phyloP scores from a whole-genome alignment of 2,113 vertebrate species.

The Lontra canadensis region DNA sequence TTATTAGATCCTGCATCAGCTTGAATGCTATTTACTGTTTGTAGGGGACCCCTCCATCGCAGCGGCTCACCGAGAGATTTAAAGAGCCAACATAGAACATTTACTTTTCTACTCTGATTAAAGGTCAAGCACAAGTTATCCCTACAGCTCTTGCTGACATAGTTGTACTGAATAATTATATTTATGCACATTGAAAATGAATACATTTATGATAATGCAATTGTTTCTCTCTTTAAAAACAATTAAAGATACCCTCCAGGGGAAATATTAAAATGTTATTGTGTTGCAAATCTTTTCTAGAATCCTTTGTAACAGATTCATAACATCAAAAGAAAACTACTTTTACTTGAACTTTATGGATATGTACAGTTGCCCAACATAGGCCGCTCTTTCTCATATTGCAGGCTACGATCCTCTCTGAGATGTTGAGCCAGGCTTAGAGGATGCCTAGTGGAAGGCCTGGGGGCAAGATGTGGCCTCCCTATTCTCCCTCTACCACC shows the following conservation, averaged over 20 bases:
- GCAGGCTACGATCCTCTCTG: background rate
- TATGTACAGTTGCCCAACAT: too few relatives aligned
- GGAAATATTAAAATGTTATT: conserved; percentile 6
- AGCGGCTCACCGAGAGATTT: background rate
- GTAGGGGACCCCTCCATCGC: background rate
- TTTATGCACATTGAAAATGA: conserved; percentile 9
- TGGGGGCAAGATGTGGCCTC: rapidly evolving
- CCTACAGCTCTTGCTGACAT: conserved; percentile 7
- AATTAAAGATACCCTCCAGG: conserved; percentile 21
- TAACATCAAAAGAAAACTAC: conserved; percentile 21
- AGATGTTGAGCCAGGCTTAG: background rate
- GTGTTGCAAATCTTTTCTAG: conserved; percentile 36
- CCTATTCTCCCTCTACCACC: background rate
- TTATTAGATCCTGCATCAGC: background rate
- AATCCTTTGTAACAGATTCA: conserved; percentile 44
- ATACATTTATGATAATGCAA: conserved; percentile 60
- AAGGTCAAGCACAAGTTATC: conserved; percentile 26
- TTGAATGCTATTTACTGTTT: background rate
- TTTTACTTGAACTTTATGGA: conserved; percentile 35
- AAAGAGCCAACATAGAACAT: background rate
- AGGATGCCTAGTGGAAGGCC: background rate
- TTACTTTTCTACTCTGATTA: background rate
- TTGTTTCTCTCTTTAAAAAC: conserved; percentile 61
- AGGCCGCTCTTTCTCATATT: background rate
- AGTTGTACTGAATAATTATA: conserved; percentile 15